A percentile compares a stretch with the other conserved stretches of the same genome.
These are phyloP conservation scores for Dicyrtoma fusca DNA, from an alignment of 2,888 invertebrate species.

Conservation along the genomic window DNA sequence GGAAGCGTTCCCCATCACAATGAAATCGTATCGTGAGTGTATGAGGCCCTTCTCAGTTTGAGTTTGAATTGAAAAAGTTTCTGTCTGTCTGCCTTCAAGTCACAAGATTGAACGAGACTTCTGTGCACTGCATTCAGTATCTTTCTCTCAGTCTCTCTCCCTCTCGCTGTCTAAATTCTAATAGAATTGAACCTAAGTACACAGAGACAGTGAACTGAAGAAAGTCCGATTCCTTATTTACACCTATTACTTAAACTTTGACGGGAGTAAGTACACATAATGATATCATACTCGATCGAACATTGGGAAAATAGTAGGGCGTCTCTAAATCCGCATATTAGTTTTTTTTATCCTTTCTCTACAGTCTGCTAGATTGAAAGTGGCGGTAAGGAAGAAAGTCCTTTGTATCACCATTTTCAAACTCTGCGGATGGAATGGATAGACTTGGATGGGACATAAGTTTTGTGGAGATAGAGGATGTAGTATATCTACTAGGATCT, in stretches of 20 bases:
- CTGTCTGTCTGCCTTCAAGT: constrained; percentile 10
- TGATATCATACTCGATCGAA: too few species aligned
- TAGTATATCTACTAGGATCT: too few species aligned
- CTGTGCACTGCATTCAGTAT: background rate
- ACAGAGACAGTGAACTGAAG: background rate
- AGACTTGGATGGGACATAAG: too few species aligned
- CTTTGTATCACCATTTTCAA: too few species aligned
- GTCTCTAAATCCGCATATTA: too few species aligned
- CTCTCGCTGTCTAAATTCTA: background rate
- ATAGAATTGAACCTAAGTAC: background rate
- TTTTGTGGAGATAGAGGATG: too few species aligned
- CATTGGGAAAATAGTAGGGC: too few species aligned
- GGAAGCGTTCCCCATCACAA: too few species aligned
- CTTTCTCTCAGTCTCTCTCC: background rate
- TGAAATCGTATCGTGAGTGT: background rate
- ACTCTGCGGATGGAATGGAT: too few species aligned
- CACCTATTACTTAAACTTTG: constrained; percentile 15
- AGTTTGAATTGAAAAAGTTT: constrained; percentile 32
- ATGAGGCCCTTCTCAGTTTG: background rate
- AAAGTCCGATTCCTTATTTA: constrained; percentile 1
- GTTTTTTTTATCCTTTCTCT: background rate
- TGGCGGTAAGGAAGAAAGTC: too few species aligned
- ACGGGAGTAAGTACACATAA: background rate
- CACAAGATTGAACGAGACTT: constrained; percentile 30
- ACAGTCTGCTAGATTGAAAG: too few species aligned